Evolutionary conservation across 2,113 vertebrate genomes (phyloP).

Genomic region (Cebus imitator): DNA sequence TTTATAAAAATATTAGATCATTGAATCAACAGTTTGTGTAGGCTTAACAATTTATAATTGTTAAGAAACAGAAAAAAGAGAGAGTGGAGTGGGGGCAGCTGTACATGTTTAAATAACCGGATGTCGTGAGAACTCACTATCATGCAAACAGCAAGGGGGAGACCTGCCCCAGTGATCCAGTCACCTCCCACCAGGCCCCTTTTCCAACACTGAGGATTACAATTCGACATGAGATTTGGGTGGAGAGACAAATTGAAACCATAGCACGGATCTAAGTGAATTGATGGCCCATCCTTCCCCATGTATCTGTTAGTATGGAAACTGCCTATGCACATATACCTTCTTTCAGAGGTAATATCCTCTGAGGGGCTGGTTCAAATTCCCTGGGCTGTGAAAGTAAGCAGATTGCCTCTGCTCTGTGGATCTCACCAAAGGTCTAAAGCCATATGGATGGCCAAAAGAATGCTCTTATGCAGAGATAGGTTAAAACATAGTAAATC

Average conservation of each 20-base stretch:
- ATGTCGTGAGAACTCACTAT: no score
- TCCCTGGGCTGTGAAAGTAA: neutral
- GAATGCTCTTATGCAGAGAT: neutral
- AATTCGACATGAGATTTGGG: no score
- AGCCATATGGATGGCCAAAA: neutral
- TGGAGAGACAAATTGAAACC: no score
- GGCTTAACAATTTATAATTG: neutral
- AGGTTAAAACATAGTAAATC: slow-evolving; percentile 23
- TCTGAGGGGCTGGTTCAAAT: neutral
- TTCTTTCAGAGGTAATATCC: neutral
- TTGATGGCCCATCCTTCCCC: neutral
- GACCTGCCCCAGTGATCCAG: no score
- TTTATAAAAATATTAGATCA: neutral
- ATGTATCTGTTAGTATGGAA: neutral
- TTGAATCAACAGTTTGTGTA: neutral
- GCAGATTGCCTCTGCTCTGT: neutral
- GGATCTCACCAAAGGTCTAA: neutral
- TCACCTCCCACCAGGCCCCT: no score
- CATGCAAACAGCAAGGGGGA: no score
- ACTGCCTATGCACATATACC: neutral
- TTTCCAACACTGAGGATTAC: no score
- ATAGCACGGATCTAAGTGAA: neutral
- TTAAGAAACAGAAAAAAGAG: neutral
- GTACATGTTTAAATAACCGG: no score
- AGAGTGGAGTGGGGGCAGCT: no score